A percentile compares a stretch with the other conserved stretches of the same genome.
phyloP scores from a whole-genome alignment of 2,797 vertebrate genomes.

The Cossypha polioptera region DNA sequence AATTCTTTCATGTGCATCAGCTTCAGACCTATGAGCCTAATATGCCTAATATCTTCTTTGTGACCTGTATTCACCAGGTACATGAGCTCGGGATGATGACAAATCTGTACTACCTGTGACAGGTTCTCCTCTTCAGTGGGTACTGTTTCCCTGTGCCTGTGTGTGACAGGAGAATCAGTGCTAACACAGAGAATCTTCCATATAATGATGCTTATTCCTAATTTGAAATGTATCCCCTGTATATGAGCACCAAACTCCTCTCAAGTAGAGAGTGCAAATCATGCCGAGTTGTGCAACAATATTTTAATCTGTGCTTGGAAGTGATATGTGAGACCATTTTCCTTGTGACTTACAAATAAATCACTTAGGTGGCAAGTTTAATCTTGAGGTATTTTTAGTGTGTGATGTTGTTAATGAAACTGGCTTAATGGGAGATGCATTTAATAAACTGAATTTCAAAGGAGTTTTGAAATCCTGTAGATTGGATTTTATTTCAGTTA shows the following conservation, averaged over 20 bases:
- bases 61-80: not conserved
- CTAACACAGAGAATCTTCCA: not conserved
- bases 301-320: conserved; percentile 6
- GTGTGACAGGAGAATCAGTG: not conserved
- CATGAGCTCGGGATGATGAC: not conserved
- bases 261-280: not conserved
- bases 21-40: not conserved
- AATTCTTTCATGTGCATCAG: not conserved
- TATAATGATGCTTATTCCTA: not conserved
- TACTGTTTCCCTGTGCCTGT: not conserved
- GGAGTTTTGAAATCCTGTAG: not conserved
- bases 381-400: conserved; percentile 32
- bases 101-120: not conserved
- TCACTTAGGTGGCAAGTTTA: conserved; percentile 26
- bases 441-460: conserved; percentile 53
- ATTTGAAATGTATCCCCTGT: not conserved
- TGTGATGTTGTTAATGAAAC: conserved; percentile 22
- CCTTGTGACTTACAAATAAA: conserved; percentile 17
- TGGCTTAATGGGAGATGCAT: not conserved
- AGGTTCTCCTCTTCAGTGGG: not conserved
- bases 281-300: not conserved
- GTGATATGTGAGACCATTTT: not conserved
- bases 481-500: conserved; percentile 20
- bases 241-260: not conserved
- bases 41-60: not conserved